Conservation (phyloP, 2,113 vertebrate genomes). For the Ammodytes marinus region DNA sequence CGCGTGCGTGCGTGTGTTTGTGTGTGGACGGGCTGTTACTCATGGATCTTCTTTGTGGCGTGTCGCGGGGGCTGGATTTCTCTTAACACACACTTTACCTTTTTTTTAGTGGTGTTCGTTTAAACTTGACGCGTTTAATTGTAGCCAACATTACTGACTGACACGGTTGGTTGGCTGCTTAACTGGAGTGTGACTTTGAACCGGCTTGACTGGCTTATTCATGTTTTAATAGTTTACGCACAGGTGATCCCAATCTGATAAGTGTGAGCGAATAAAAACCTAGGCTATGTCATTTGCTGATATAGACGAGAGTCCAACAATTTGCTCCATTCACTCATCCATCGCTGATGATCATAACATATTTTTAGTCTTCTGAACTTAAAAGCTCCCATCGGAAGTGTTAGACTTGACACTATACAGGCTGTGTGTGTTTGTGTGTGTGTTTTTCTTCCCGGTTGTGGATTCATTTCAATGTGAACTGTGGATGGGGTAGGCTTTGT, state of each 20-base stretch:
- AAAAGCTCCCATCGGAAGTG: neutral
- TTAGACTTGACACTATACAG: neutral
- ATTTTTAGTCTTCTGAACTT: conserved; percentile 14
- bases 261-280: neutral
- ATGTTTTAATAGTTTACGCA: neutral
- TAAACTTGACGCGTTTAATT: conserved; percentile 40
- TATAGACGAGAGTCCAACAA: conserved; percentile 37
- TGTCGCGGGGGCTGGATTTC: conserved; percentile 2
- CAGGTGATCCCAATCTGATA: neutral
- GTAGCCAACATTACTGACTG: conserved; percentile 2
- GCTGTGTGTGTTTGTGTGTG: neutral
- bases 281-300: conserved; percentile 1
- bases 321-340: conserved; percentile 26
- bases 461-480: conserved; percentile 54
- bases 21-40: neutral
- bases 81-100: conserved; percentile 10
- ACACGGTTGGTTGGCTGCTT: neutral
- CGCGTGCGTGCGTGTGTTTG: neutral
- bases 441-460: conserved; percentile 7
- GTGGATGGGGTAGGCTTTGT: conserved; percentile 78
- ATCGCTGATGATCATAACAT: neutral
- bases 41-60: neutral
- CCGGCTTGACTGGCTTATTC: neutral
- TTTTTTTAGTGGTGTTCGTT: neutral
- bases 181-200: conserved; percentile 33